Conservation (phyloP, 1,140 invertebrate species). For the Drosophila rufa region DNA sequence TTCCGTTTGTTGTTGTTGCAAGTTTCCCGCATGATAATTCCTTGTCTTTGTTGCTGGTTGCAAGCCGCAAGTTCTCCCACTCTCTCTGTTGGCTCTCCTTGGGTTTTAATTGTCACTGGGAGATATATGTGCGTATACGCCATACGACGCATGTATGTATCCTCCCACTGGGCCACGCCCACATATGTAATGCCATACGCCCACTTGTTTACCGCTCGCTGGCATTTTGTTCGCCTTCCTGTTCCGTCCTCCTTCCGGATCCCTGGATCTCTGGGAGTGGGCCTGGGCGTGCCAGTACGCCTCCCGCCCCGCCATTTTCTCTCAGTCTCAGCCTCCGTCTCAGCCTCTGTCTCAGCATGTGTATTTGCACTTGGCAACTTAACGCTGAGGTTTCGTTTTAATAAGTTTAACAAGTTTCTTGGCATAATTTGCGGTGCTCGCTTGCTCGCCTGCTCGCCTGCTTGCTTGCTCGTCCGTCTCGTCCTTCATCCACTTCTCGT, state of each 20-base stretch:
- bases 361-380: conserved; percentile 76
- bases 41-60: conserved; percentile 13
- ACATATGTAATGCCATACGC: conserved; percentile 43
- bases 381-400: conserved; percentile 82
- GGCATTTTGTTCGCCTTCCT: conserved; percentile 36
- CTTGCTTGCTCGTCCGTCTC: background rate
- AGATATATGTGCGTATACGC: conserved; percentile 7
- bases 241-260: conserved; percentile 6
- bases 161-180: conserved; percentile 27
- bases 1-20: conserved; percentile 14
- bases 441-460: background rate
- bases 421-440: conserved; percentile 76
- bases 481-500: conserved; percentile 4
- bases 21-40: background rate
- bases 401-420: conserved; percentile 84
- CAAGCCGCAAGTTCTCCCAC: conserved; percentile 36
- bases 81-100: conserved; percentile 7
- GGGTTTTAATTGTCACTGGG: conserved; percentile 49
- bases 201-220: conserved; percentile 64
- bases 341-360: conserved; percentile 33
- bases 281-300: conserved; percentile 13
- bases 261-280: background rate
- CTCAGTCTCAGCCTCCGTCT: background rate
- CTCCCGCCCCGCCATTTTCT: conserved; percentile 6
- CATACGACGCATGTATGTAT: conserved; percentile 1